Evolutionary conservation across 30 jellyfish, hydroid and myxozoan genomes (phyloP).

Genomic region (Cassiopea xamachana): DNA sequence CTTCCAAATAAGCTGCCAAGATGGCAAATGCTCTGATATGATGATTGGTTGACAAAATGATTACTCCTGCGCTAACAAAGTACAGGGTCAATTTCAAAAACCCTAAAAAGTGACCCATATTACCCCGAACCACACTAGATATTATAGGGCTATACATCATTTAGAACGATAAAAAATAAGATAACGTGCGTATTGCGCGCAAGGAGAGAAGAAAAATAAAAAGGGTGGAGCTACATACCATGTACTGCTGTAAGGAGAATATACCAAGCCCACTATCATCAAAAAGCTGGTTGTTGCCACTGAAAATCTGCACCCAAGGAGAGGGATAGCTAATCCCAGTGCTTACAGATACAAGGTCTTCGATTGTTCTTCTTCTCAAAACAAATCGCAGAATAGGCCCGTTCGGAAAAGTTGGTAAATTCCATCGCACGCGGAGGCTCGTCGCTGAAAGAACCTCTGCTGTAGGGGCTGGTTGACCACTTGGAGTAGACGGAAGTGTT

Average conservation of each 20-base stretch:
- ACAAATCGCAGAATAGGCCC: constrained; percentile 75
- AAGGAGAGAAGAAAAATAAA: not conserved
- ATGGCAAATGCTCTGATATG: no score
- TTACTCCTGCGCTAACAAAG: no score
- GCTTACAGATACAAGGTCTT: constrained; percentile 65
- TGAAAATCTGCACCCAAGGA: constrained; percentile 46
- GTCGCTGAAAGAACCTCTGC: constrained; percentile 80
- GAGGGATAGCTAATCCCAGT: constrained; percentile 51
- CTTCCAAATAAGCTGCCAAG: no score
- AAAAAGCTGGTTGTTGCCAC: constrained; percentile 51
- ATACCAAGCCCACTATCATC: constrained; percentile 83
- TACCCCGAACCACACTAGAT: no score
- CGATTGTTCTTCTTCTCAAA: constrained; percentile 70
- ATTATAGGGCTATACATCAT: no score
- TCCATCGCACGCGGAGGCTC: constrained; percentile 88
- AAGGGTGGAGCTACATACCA: constrained; percentile 31
- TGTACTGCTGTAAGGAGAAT: constrained; percentile 84
- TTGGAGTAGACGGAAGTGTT: constrained; percentile 81
- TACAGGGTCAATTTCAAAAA: no score
- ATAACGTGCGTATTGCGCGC: not conserved
- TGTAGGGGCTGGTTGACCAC: constrained; percentile 82
- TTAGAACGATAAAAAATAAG: no score
- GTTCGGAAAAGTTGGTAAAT: constrained; percentile 67
- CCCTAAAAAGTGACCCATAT: no score
- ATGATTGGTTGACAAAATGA: no score